Evolutionary conservation across 2,113 vertebrate species (phyloP), one percentile per base, ranked within the genome.

Genomic region (Syngnathoides biaculeatus): DNA sequence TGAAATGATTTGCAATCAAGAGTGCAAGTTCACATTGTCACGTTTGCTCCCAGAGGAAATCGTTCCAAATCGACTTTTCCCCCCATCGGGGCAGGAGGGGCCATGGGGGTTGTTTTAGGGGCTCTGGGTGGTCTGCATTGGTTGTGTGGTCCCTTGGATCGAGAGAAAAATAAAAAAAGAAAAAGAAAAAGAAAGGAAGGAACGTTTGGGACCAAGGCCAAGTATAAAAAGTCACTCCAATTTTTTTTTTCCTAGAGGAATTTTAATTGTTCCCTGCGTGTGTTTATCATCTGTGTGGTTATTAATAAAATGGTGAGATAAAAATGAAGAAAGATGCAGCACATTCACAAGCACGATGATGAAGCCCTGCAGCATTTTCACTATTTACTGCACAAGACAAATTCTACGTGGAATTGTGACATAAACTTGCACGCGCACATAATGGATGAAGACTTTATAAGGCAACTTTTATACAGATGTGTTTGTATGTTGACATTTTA

Each of bases 231-330:
- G 86, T 86, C 81, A 64, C 57, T 77, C 67, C 80, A 85, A 7
- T 40, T 40, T 42, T 42, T 42, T 42, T 89, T 83, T 20, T 20
- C 71, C 74, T 79, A 55, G 47, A 86, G 89, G 91, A 90, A 92
- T 91, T 88, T 91, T 91, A 91, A 91, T 91, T 89, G 86, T 74
- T 74, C 71, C 69, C 38, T 40, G 57, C 10, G 17, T 26, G 56
- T 62, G 75, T 86, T 90, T 91, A 89, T 92, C 88, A 40, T 76
- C 79, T 64, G 65, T 76, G 81, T 64, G 74, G 86, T 87, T 90
- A 88, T 89, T 90, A 90, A 89, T 91, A 91, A 79, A 84, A 84
- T 86, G 71, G 2, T 75, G 62, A 35, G 88, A 91, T 89, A 89
- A 82, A 74, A 83, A n/a, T n/a, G n/a, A n/a, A n/a, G n/a, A n/a